These are phyloP conservation scores for Plagiodera versicolora DNA, from an alignment of 2,888 invertebrate genomes.

Conservation along the genomic window DNA sequence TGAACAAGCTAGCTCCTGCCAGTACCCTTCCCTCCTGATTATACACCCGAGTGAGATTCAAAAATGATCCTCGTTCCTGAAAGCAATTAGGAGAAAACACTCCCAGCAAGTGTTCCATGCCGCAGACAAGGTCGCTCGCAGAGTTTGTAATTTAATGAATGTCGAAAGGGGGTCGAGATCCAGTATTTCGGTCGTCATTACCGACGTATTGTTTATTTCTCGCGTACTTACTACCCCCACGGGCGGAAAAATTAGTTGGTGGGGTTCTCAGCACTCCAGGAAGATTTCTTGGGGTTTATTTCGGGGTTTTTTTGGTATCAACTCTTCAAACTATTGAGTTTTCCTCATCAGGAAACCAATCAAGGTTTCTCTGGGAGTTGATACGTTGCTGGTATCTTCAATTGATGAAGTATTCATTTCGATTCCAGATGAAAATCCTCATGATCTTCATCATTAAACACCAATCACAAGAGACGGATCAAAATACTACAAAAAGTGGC, in stretches of 20 bases:
- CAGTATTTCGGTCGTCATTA: not conserved
- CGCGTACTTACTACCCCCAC: not conserved
- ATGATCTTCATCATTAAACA: too few relatives aligned
- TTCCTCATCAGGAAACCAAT: too few relatives aligned
- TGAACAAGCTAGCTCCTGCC: too few relatives aligned
- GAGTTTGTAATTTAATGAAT: constrained; percentile 15
- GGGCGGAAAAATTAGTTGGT: not conserved
- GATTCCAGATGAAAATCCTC: too few relatives aligned
- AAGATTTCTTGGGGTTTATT: not conserved
- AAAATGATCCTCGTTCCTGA: constrained; percentile 32
- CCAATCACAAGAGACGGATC: too few relatives aligned
- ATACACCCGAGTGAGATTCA: constrained; percentile 27
- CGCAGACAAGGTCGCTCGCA: not conserved
- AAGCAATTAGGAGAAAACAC: constrained; percentile 36
- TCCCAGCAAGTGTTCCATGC: constrained; percentile 27
- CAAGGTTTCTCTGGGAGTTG: too few relatives aligned
- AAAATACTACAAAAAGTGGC: too few relatives aligned
- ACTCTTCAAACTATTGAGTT: too few relatives aligned
- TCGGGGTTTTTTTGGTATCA: not conserved
- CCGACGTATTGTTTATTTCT: not conserved
- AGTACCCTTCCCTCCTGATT: constrained; percentile 26
- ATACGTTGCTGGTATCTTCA: too few relatives aligned
- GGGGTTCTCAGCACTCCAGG: not conserved
- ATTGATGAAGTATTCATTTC: too few relatives aligned
- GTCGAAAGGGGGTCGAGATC: constrained; percentile 2